A percentile compares a stretch with the other conserved stretches of the same genome.
Evolutionary conservation across 2,113 vertebrate species (phyloP).

Genomic region (Microcebus murinus): DNA sequence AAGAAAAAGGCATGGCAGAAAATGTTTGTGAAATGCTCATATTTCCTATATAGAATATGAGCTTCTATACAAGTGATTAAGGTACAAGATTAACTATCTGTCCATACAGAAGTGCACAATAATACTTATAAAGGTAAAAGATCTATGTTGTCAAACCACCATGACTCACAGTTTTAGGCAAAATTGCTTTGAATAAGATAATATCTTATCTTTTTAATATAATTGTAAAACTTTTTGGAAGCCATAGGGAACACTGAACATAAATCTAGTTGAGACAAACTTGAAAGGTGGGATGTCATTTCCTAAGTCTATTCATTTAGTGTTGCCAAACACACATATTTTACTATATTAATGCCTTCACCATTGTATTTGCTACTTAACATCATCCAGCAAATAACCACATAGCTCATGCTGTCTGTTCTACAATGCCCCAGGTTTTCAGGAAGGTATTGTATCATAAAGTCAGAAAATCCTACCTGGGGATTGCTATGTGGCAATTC

Average conservation of each 20-base stretch:
- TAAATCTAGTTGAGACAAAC: not conserved
- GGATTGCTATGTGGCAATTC: not conserved
- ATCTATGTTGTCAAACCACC: not conserved
- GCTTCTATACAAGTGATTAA: not conserved
- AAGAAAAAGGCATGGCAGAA: not conserved
- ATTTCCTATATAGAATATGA: not conserved
- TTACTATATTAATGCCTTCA: not conserved
- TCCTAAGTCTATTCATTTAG: not conserved
- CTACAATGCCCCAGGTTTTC: not conserved
- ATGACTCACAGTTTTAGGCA: not conserved
- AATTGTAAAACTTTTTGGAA: slow-evolving; percentile 1
- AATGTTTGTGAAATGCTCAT: not conserved
- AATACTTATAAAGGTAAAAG: not conserved
- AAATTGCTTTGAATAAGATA: not conserved
- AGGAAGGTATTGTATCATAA: slow-evolving; percentile 20
- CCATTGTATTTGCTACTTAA: not conserved
- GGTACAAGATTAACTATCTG: not conserved
- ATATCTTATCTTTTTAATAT: slow-evolving; percentile 5
- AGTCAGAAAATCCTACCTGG: not conserved
- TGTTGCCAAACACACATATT: not conserved
- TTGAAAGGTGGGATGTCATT: not conserved
- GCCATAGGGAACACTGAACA: not conserved
- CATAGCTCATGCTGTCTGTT: not conserved
- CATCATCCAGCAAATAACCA: not conserved
- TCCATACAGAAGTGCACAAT: not conserved